Evolutionary conservation across 2,888 invertebrate species (phyloP).

Genomic region (Ferrisia virgata): DNA sequence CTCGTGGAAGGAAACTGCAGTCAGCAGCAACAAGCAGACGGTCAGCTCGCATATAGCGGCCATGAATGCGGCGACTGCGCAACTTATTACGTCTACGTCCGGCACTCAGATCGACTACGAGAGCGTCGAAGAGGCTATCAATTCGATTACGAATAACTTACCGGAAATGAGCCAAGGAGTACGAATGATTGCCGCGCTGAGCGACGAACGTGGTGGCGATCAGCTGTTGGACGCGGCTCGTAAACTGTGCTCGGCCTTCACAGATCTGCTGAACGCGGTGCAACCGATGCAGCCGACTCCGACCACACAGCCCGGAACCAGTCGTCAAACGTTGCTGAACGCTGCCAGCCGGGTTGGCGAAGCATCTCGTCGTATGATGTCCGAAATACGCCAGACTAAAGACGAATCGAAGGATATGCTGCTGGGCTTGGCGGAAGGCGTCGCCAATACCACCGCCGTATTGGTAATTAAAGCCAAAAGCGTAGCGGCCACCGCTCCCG

Average conservation of each 20-base stretch:
- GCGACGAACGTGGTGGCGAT: slow-evolving; percentile 76
- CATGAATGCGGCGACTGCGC: slow-evolving; percentile 99
- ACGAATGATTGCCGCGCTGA: slow-evolving; percentile 90
- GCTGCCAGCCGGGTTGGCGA: slow-evolving; percentile 97
- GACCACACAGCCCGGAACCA: not conserved
- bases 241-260: slow-evolving; percentile 87
- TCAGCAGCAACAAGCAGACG: slow-evolving; percentile 93
- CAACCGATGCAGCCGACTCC: slow-evolving; percentile 56
- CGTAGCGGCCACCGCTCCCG: slow-evolving; percentile 84
- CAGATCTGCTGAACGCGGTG: slow-evolving; percentile 89
- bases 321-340: slow-evolving; percentile 82
- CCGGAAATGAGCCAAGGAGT: slow-evolving; percentile 95
- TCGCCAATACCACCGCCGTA: slow-evolving; percentile 96
- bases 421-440: slow-evolving; percentile 89
- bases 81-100: slow-evolving; percentile 86
- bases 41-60: slow-evolving; percentile 96
- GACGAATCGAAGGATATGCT: slow-evolving; percentile 86
- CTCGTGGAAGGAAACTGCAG: slow-evolving; percentile 90
- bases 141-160: slow-evolving; percentile 92
- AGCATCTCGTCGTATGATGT: slow-evolving; percentile 88
- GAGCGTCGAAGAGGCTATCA: slow-evolving; percentile 94
- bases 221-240: slow-evolving; percentile 87
- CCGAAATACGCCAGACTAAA: slow-evolving; percentile 85
- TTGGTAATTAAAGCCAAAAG: slow-evolving; percentile 94
- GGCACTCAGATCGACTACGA: slow-evolving; percentile 85